Evolutionary conservation across 2,797 vertebrate genomes (phyloP).

Genomic region (Lycodopsis pacificus): DNA sequence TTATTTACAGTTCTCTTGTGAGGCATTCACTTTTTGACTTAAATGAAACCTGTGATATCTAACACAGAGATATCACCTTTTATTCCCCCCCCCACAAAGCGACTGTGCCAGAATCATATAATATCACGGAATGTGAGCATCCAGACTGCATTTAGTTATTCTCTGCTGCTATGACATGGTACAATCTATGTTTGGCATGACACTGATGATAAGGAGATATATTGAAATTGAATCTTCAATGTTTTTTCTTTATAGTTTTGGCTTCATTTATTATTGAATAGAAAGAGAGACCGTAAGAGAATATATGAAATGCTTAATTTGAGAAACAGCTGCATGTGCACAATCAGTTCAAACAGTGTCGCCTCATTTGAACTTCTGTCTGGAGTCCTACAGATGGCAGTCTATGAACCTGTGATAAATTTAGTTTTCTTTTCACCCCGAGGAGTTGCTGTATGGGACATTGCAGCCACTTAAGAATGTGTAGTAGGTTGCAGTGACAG

Average conservation of each 20-base stretch:
- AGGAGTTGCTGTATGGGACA: conserved; percentile 34
- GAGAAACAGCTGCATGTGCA: neutral
- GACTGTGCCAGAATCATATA: neutral
- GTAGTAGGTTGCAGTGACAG: conserved; percentile 13
- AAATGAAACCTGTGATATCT: conserved; percentile 10
- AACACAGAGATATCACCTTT: neutral
- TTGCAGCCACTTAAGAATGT: conserved; percentile 34
- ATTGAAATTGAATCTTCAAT: neutral
- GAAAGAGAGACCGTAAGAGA: neutral
- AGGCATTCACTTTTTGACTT: neutral
- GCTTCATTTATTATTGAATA: neutral
- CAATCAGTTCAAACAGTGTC: neutral
- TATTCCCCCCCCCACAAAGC: neutral
- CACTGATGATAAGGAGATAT: neutral
- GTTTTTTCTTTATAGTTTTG: neutral
- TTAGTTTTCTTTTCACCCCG: conserved; percentile 45
- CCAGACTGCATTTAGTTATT: neutral
- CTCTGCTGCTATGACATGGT: neutral
- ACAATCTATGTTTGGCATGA: neutral
- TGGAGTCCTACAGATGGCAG: conserved; percentile 83
- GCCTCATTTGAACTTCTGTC: conserved; percentile 71
- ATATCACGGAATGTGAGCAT: neutral
- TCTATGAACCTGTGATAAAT: conserved; percentile 74
- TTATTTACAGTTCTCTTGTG: conserved; percentile 19
- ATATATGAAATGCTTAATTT: neutral